These are phyloP conservation scores for Heliconius himera DNA, from an alignment of 1,140 invertebrate species.

Conservation along the genomic window DNA sequence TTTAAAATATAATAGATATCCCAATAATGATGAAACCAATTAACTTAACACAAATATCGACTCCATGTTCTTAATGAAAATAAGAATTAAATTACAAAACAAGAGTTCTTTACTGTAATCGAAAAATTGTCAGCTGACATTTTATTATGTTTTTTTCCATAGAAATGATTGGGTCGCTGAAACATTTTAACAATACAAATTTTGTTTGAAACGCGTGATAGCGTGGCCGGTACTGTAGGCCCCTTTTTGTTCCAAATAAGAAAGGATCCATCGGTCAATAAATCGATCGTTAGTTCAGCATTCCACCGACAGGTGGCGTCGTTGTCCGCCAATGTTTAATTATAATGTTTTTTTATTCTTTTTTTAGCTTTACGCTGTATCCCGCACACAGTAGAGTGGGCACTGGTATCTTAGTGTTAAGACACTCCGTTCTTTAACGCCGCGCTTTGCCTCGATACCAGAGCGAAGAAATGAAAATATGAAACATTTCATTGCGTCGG, in stretches of 20 bases:
- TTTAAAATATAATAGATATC: too few species aligned
- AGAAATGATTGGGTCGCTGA: constrained; percentile 15
- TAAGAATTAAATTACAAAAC: too few species aligned
- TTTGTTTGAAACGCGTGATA: constrained; percentile 22
- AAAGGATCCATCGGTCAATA: constrained; percentile 50
- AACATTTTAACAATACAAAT: constrained; percentile 31
- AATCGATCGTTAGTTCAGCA: constrained; percentile 69
- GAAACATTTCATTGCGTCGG: too few species aligned
- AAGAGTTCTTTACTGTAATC: not conserved
- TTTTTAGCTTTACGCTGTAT: too few species aligned
- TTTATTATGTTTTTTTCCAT: constrained; percentile 4
- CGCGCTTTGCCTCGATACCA: too few species aligned
- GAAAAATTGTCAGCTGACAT: constrained; percentile 4
- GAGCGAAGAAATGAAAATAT: too few species aligned
- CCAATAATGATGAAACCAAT: too few species aligned
- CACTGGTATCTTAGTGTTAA: too few species aligned
- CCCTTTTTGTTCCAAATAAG: constrained; percentile 39
- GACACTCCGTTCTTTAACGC: too few species aligned
- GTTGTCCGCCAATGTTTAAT: constrained; percentile 64
- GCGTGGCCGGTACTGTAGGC: constrained; percentile 26
- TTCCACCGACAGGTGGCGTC: constrained; percentile 69
- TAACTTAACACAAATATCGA: too few species aligned
- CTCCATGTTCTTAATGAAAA: too few species aligned
- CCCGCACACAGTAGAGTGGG: too few species aligned
- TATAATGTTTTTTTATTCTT: constrained; percentile 49